phyloP scores from a whole-genome alignment of 2,888 invertebrate genomes.

The Callyntrura sp. region DNA sequence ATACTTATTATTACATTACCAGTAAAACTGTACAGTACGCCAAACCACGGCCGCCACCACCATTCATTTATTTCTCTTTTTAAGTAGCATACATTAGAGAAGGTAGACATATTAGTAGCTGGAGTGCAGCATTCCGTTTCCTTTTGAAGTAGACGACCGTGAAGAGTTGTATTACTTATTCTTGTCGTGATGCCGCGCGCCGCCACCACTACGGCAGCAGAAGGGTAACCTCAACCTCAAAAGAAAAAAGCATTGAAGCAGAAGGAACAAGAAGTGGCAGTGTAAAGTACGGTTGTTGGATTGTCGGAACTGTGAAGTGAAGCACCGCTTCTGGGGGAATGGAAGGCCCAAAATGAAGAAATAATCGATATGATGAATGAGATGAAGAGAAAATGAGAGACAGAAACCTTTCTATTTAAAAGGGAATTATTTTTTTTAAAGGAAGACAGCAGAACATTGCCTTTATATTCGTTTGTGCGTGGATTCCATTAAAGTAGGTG shows the following conservation, averaged over 20 bases:
- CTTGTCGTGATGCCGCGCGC: conserved; percentile 20
- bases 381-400: conserved; percentile 47
- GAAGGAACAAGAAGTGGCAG: conserved; percentile 29
- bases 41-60: too few relatives aligned
- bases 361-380: conserved; percentile 63
- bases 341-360: conserved; percentile 48
- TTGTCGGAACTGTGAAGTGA: not conserved
- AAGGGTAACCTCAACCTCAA: conserved; percentile 35
- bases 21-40: not conserved
- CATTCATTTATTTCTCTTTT: conserved; percentile 25
- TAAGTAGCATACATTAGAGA: too few relatives aligned
- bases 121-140: not conserved
- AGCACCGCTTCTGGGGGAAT: too few relatives aligned
- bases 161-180: conserved; percentile 25
- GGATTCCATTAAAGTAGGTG: conserved; percentile 3
- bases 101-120: not conserved
- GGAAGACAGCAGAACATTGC: not conserved
- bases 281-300: too few relatives aligned
- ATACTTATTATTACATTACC: conserved; percentile 42
- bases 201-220: not conserved
- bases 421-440: not conserved
- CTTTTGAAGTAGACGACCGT: conserved; percentile 7
- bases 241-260: conserved; percentile 25
- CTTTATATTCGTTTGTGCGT: too few relatives aligned
- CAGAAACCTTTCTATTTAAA: not conserved